phyloP scores from a whole-genome alignment of 2,113 vertebrate species.

The Acrocephalus arundinaceus region DNA sequence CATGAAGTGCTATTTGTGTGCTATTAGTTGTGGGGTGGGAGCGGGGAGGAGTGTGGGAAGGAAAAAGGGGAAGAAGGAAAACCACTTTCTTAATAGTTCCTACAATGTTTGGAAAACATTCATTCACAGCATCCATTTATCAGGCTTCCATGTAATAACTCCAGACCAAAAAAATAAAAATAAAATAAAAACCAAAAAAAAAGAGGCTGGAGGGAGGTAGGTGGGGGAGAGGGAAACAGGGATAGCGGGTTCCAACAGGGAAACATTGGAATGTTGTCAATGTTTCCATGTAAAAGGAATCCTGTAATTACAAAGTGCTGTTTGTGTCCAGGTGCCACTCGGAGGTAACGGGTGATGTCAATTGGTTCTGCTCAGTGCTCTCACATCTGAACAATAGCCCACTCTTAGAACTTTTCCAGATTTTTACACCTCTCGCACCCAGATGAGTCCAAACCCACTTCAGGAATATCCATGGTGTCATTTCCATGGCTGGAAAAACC shows the following conservation, averaged over 20 bases:
- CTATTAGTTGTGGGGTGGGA: conserved; percentile 45
- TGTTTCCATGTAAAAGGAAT: conserved; percentile 32
- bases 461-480: background rate
- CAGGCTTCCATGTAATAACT: conserved; percentile 41
- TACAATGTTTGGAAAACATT: conserved; percentile 61
- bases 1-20: conserved; percentile 64
- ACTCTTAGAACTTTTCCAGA: background rate
- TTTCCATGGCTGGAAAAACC: background rate
- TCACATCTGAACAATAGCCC: background rate
- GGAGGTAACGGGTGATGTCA: background rate
- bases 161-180: background rate
- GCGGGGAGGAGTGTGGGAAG: conserved; percentile 42
- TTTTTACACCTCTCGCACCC: background rate
- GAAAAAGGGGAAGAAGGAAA: conserved; percentile 56
- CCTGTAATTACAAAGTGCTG: background rate
- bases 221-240: background rate
- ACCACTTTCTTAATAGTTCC: conserved; percentile 60
- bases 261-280: background rate
- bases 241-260: background rate
- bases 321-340: conserved; percentile 8
- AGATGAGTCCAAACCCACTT: background rate
- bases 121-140: conserved; percentile 62
- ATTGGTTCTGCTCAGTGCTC: background rate
- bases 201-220: background rate
- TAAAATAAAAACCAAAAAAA: background rate